Evolutionary conservation across 2,113 vertebrate species (phyloP), one percentile per base, ranked within the genome.

Genomic region (Notothenia coriiceps): DNA sequence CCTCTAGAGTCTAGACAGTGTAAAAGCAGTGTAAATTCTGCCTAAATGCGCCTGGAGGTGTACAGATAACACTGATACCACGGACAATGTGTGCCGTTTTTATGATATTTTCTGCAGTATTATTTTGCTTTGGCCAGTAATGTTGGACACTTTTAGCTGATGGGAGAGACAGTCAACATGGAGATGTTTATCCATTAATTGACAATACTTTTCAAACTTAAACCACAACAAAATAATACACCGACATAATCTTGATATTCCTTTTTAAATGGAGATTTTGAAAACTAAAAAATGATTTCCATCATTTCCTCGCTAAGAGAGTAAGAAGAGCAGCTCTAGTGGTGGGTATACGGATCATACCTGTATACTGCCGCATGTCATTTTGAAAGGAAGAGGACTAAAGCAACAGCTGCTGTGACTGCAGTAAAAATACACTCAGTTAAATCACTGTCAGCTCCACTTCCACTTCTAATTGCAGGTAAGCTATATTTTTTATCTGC

Each of bases 331-430:
- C 40, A 73, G 44, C 40, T 18, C 18, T 54, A 1, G 7, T 17
- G 13, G 4, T n/a, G 68, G 46, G 13, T n/a, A 22, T 49, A 77
- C n/a, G 18, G 62, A 68, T 64, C 33, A 29, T 11, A 64, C 56
- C 22, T 44, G 22, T 6, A 22, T 10, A 3, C 10, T 25, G 33
- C 18, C 22, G 51, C 47, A 29, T 22, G 73, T 76, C 68, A 56
- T 56, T 72, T 12, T 5, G 74, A 78, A 74, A 85, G 85, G 75
- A 74, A 70, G 76, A 43, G 17, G 55, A 52, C 6, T 29, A 74
- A 82, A 86, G 80, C 77, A 79, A 77, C 79, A 82, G 80, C 86
- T 70, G 82, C 87, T 71, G 74, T 22, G 49, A 40, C 79, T 70
- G 83, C 80, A 49, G 57, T 0, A 35, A 29, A 35, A 57, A 71